Percentiles rank a stretch among this genome's conserved stretches.
These are phyloP conservation scores for Cynodonichthys magdalenae DNA, from an alignment of 2,797 vertebrate genomes.

Conservation along the genomic window DNA sequence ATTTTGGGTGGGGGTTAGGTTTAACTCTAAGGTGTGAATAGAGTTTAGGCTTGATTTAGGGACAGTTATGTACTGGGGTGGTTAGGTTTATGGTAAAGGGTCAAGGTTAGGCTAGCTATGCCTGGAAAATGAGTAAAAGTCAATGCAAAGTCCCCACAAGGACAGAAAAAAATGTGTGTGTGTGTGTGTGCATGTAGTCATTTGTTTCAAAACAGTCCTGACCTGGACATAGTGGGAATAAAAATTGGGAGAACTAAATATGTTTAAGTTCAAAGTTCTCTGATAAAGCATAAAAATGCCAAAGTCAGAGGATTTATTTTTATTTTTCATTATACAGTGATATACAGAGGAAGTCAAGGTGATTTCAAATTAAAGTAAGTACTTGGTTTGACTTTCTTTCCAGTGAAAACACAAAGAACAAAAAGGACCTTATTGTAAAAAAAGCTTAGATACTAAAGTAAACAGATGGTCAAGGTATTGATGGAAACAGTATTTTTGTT, in stretches of 20 bases:
- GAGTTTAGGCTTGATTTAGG: no score
- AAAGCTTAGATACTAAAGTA: not conserved
- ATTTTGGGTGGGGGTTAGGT: no score
- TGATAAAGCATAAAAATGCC: not conserved
- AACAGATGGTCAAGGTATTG: not conserved
- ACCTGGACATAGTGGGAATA: not conserved
- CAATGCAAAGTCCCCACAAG: no score
- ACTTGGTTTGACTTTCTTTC: not conserved
- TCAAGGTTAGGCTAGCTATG: no score
- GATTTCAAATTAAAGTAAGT: not conserved
- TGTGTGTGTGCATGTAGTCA: no score
- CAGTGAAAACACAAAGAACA: not conserved
- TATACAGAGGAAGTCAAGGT: not conserved
- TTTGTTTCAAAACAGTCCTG: not conserved
- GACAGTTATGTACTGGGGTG: no score
- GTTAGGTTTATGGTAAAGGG: no score
- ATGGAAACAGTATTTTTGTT: not conserved
- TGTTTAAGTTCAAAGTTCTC: not conserved
- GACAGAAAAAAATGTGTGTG: no score
- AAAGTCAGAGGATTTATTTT: not conserved
- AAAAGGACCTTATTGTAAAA: constrained; percentile 6
- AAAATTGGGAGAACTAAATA: not conserved
- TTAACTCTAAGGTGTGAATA: no score
- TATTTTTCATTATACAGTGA: not conserved
- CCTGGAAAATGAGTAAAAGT: no score